These are phyloP conservation scores for Boloria euphrosyne DNA, from an alignment of 2,888 invertebrate species.

Conservation along the genomic window DNA sequence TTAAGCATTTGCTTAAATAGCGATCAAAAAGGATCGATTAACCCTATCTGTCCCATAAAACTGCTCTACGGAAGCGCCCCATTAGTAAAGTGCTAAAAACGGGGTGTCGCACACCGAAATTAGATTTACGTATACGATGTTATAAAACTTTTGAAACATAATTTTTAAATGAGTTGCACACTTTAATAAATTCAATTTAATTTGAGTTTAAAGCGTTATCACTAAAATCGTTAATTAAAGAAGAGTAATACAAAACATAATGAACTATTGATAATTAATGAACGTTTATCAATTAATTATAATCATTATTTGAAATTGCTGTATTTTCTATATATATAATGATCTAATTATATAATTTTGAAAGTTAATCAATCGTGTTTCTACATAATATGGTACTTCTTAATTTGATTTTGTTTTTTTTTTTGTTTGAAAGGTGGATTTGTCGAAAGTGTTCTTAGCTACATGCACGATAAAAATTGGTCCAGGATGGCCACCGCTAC, in stretches of 20 bases:
- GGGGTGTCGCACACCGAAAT: slow-evolving; percentile 21
- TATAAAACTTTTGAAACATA: slow-evolving; percentile 1
- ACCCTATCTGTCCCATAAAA: not conserved
- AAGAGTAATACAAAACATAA: not conserved
- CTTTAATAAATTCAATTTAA: slow-evolving; percentile 5
- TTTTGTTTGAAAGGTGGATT: too few species aligned
- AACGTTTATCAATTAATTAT: too few species aligned
- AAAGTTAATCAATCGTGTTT: too few species aligned
- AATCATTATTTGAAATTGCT: too few species aligned
- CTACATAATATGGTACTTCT: too few species aligned
- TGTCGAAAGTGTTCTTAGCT: too few species aligned
- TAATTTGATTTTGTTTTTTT: too few species aligned
- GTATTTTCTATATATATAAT: too few species aligned
- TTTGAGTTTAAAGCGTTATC: not conserved
- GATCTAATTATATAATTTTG: too few species aligned
- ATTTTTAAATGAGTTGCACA: slow-evolving; percentile 1
- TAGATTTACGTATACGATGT: slow-evolving; percentile 6
- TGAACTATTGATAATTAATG: not conserved
- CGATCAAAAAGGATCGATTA: not conserved
- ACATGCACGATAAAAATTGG: too few species aligned
- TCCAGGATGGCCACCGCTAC: too few species aligned
- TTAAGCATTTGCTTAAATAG: slow-evolving; percentile 7
- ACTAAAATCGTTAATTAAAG: not conserved
- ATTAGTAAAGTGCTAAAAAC: slow-evolving; percentile 29
- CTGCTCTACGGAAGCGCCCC: slow-evolving; percentile 19